Evolutionary conservation across 2,113 vertebrate genomes (phyloP).

Genomic region (Dasyprocta punctata): DNA sequence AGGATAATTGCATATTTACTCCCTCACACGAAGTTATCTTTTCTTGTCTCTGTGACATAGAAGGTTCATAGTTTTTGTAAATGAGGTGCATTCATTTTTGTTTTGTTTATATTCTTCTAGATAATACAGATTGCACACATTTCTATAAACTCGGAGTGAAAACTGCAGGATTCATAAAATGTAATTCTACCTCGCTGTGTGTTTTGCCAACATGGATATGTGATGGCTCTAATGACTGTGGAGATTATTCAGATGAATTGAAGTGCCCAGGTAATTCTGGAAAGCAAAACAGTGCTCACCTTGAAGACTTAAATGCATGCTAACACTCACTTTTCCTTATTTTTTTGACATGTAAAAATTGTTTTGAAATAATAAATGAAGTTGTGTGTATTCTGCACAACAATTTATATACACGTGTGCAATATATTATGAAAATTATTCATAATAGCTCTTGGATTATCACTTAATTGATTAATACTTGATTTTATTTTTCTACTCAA

Average conservation of each 20-base stretch:
- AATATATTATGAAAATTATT: not conserved
- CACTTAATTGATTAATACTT: not conserved
- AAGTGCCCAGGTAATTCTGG: constrained; percentile 95
- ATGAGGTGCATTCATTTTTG: constrained; percentile 63
- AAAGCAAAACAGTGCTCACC: not conserved
- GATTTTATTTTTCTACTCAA: not conserved
- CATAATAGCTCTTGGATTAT: not conserved
- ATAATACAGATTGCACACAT: constrained; percentile 93
- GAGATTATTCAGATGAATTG: constrained; percentile 96
- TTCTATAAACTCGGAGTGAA: constrained; percentile 97
- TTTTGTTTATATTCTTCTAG: constrained; percentile 83
- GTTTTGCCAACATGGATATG: constrained; percentile 97
- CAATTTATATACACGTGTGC: not conserved
- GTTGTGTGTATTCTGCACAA: not conserved
- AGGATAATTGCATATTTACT: constrained; percentile 65
- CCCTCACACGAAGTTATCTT: constrained; percentile 26
- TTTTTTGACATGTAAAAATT: not conserved
- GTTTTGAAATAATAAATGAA: not conserved
- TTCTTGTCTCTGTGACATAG: constrained; percentile 18
- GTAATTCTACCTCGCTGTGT: constrained; percentile 97
- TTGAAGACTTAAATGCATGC: not conserved
- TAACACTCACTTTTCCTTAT: not conserved
- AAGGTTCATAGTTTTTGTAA: constrained; percentile 43
- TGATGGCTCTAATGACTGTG: constrained; percentile 98
- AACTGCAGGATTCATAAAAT: constrained; percentile 94